phyloP scores from a whole-genome alignment of 2,888 invertebrate genomes.

The Pseudoips prasinana region DNA sequence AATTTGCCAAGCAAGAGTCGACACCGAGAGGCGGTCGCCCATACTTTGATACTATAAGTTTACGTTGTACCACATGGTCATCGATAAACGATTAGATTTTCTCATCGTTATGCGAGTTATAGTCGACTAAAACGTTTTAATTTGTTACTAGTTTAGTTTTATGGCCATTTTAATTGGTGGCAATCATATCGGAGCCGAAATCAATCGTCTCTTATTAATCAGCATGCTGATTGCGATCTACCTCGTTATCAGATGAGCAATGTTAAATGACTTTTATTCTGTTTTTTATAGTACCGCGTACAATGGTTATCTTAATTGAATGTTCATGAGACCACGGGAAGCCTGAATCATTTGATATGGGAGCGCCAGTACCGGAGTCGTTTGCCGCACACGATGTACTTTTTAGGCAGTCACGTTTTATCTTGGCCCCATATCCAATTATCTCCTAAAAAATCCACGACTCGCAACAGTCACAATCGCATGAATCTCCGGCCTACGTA shows the following conservation, averaged over 20 bases:
- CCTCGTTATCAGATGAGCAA: constrained; percentile 20
- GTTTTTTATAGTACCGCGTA: constrained; percentile 16
- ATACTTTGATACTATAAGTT: too few relatives aligned
- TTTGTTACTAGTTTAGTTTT: constrained; percentile 19
- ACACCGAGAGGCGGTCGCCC: too few relatives aligned
- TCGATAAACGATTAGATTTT: too few relatives aligned
- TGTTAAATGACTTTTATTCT: constrained; percentile 17
- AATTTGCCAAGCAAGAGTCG: constrained; percentile 40
- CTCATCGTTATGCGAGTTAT: too few relatives aligned
- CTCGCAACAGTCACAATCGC: constrained; percentile 28
- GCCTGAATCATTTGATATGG: neutral
- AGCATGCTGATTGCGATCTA: constrained; percentile 23
- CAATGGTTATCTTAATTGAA: constrained; percentile 24
- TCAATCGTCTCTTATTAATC: constrained; percentile 23
- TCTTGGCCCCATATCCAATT: constrained; percentile 28
- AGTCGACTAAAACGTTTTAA: constrained; percentile 5
- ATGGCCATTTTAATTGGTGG: constrained; percentile 1
- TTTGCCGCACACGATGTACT: too few relatives aligned
- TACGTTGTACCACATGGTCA: too few relatives aligned
- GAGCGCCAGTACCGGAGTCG: too few relatives aligned
- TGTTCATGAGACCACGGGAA: constrained; percentile 10
- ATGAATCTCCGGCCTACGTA: constrained; percentile 25
- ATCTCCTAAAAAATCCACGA: constrained; percentile 34
- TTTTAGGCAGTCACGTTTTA: constrained; percentile 32
- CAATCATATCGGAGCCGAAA: constrained; percentile 13